Conservation (phyloP, 2,797 vertebrate species). For the Danio choprae region DNA sequence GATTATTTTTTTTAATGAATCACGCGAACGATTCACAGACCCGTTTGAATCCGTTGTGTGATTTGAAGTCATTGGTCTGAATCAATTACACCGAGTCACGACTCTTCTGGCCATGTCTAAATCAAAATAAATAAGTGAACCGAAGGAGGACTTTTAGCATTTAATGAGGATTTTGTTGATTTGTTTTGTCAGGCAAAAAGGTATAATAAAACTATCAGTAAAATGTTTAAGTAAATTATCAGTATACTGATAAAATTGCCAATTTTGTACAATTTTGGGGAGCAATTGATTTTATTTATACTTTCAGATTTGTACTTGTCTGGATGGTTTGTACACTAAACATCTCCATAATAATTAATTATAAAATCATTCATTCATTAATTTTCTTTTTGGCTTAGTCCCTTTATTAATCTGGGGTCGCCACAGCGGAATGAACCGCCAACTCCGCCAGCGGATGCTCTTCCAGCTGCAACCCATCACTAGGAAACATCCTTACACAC, state of each 20-base stretch:
- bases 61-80: neutral
- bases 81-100: neutral
- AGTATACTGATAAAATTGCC: too few species aligned
- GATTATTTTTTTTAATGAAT: slow-evolving; percentile 3
- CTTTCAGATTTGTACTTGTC: neutral
- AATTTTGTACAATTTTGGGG: neutral
- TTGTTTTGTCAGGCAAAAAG: neutral
- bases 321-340: neutral
- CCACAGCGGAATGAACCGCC: too few species aligned
- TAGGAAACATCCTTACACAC: too few species aligned
- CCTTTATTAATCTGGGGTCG: too few species aligned
- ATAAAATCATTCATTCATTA: too few species aligned
- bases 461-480: too few species aligned
- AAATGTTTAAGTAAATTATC: too few species aligned
- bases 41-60: neutral
- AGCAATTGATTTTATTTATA: neutral
- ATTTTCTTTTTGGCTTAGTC: too few species aligned
- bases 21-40: neutral
- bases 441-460: too few species aligned
- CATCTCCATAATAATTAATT: too few species aligned
- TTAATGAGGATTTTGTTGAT: neutral
- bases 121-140: neutral
- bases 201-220: neutral
- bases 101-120: neutral
- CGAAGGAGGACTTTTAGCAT: neutral